Percentiles rank a stretch among this genome's conserved stretches.
phyloP scores from a whole-genome alignment of 2,888 invertebrate species.

The Leucozona laternaria region DNA sequence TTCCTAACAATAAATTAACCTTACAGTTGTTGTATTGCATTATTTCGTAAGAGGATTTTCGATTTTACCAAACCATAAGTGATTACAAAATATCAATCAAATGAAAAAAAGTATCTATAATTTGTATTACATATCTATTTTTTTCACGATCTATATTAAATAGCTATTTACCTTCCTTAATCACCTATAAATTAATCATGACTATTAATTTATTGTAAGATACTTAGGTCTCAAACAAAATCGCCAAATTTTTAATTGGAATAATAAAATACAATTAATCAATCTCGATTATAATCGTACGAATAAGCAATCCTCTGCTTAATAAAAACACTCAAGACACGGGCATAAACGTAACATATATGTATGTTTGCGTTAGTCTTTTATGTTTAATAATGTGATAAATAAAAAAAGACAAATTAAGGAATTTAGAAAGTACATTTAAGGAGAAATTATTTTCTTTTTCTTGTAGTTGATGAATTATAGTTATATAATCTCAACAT shows the following conservation, averaged over 20 bases:
- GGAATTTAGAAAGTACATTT: neutral
- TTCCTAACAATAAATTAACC: neutral
- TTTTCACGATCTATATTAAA: neutral
- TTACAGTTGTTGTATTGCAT: neutral
- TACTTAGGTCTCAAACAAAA: neutral
- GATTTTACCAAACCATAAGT: neutral
- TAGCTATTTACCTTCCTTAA: neutral
- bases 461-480: neutral
- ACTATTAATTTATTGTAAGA: neutral
- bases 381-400: neutral
- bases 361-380: neutral
- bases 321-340: neutral
- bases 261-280: constrained; percentile 3
- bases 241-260: neutral
- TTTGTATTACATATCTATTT: neutral
- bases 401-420: neutral
- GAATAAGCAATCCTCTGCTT: neutral
- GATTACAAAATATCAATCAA: neutral
- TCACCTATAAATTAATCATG: neutral
- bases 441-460: neutral
- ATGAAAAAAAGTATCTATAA: neutral
- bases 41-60: neutral
- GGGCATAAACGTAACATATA: neutral
- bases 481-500: neutral
- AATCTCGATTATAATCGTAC: neutral